Percentiles rank a stretch among this genome's conserved stretches.
These are phyloP conservation scores for Colistium nudipinnis DNA, from an alignment of 2,113 vertebrate genomes.

Conservation along the genomic window DNA sequence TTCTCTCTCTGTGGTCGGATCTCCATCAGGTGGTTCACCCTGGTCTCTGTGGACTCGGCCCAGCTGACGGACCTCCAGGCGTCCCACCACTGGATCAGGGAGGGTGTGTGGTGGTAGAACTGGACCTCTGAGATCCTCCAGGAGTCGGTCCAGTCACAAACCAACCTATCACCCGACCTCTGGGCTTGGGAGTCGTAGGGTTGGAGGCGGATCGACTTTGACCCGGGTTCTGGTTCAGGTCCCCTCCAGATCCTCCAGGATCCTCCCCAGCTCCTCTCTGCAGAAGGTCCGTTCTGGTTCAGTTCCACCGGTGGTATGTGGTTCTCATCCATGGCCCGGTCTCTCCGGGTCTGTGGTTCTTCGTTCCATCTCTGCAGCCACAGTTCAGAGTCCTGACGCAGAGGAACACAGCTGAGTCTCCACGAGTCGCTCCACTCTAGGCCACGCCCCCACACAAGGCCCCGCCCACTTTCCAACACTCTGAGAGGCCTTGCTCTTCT, in stretches of 20 bases:
- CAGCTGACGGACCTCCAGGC: slow-evolving; percentile 46
- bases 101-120: slow-evolving; percentile 58
- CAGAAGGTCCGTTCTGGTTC: slow-evolving; percentile 47
- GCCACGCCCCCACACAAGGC: background rate
- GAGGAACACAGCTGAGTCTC: slow-evolving; percentile 33
- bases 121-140: slow-evolving; percentile 63
- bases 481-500: slow-evolving; percentile 25
- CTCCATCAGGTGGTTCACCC: slow-evolving; percentile 34
- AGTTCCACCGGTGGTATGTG: slow-evolving; percentile 32
- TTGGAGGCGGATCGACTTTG: background rate
- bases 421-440: slow-evolving; percentile 61
- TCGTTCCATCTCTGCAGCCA: slow-evolving; percentile 70
- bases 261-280: slow-evolving; percentile 42
- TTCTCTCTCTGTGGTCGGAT: slow-evolving; percentile 31
- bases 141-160: slow-evolving; percentile 59
- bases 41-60: background rate
- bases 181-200: background rate
- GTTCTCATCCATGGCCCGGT: slow-evolving; percentile 18
- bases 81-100: slow-evolving; percentile 58
- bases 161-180: background rate
- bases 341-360: slow-evolving; percentile 3
- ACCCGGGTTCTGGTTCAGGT: slow-evolving; percentile 20
- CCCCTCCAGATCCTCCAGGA: slow-evolving; percentile 61
- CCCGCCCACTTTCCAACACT: slow-evolving; percentile 12
- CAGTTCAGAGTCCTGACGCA: slow-evolving; percentile 43